Evolutionary conservation across 53 echinoderm and acorn worm species (phyloP).

Genomic region (Astropecten irregularis): DNA sequence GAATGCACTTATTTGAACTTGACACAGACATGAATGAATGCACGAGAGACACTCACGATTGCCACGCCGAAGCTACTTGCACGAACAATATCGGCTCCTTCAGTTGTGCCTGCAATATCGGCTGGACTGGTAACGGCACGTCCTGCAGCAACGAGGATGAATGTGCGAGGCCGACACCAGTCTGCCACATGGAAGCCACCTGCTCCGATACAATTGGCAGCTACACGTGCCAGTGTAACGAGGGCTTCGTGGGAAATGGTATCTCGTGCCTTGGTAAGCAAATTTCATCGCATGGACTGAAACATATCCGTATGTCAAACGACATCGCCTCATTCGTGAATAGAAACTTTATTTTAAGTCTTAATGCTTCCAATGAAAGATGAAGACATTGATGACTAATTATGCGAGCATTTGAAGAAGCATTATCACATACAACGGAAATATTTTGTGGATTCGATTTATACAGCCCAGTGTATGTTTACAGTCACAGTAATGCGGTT

Average conservation of each 20-base stretch:
- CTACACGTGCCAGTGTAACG: not conserved
- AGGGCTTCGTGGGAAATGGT: not conserved
- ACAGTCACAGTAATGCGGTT: too few species aligned
- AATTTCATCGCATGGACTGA: too few species aligned
- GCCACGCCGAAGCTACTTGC: not conserved
- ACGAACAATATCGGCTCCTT: not conserved
- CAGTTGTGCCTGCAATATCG: not conserved
- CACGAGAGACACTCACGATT: not conserved
- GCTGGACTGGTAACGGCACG: not conserved
- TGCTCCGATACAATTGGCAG: not conserved
- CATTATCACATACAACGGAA: too few species aligned
- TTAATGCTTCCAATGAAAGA: too few species aligned
- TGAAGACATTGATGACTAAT: too few species aligned
- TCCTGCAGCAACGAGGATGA: not conserved
- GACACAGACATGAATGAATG: conserved; percentile 18
- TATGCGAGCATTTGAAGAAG: too few species aligned
- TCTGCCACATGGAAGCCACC: not conserved
- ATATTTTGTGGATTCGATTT: too few species aligned
- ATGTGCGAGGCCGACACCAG: not conserved
- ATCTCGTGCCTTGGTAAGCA: not conserved
- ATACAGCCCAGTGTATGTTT: too few species aligned
- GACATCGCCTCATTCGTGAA: too few species aligned
- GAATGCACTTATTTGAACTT: not conserved
- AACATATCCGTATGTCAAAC: too few species aligned
- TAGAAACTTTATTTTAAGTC: too few species aligned